phyloP scores from a whole-genome alignment of 2,797 vertebrate species.

The Aselliscus stoliczkanus region DNA sequence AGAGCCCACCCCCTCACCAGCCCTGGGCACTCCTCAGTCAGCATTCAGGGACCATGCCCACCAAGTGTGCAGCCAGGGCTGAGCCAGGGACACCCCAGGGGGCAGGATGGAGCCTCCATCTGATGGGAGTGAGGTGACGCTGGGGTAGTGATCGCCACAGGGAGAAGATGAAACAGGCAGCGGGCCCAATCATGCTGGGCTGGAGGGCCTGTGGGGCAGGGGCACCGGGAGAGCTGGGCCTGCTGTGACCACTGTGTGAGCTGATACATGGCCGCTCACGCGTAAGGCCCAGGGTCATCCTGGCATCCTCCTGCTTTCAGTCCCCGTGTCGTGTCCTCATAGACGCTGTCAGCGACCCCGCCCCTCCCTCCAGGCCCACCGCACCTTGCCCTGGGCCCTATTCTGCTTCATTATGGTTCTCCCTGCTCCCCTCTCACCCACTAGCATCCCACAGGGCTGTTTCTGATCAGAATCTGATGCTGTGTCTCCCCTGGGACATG shows the following conservation, averaged over 20 bases:
- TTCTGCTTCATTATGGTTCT: not conserved
- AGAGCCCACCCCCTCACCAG: not conserved
- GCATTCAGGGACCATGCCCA: accelerated
- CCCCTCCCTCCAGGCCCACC: no score
- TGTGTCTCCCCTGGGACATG: not conserved
- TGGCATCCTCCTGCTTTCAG: not conserved
- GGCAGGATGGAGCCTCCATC: not conserved
- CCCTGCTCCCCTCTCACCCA: not conserved
- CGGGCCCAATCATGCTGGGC: accelerated
- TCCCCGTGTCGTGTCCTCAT: no score
- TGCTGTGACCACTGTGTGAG: accelerated
- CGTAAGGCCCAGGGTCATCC: not conserved
- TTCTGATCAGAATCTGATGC: not conserved
- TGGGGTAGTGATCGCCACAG: not conserved
- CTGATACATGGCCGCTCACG: accelerated
- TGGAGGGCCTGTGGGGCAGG: not conserved
- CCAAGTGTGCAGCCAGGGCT: no score
- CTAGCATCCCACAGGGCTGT: not conserved
- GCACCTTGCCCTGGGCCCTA: accelerated
- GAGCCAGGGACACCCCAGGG: not conserved
- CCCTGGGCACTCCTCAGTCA: not conserved
- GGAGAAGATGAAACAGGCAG: not conserved
- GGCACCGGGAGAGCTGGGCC: not conserved
- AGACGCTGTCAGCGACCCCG: not conserved
- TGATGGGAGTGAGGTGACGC: not conserved